A percentile compares a stretch with the other conserved stretches of the same genome.
These are phyloP conservation scores for Phengaris arion DNA, from an alignment of 2,888 invertebrate genomes.

Conservation along the genomic window DNA sequence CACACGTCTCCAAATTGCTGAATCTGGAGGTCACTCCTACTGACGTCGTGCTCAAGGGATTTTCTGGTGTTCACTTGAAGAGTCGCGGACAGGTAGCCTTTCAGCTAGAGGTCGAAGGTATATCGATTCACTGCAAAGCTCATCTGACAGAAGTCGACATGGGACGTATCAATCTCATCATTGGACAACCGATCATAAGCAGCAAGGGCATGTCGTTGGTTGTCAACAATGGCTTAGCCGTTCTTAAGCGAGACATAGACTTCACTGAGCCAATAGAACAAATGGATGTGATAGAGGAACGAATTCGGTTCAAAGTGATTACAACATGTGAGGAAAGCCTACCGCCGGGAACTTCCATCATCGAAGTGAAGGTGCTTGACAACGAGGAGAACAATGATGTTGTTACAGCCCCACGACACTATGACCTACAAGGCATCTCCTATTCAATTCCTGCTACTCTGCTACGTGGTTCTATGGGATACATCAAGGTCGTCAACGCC, in stretches of 20 bases:
- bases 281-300: not conserved
- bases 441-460: constrained; percentile 1
- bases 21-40: constrained; percentile 31
- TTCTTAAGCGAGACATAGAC: not conserved
- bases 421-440: constrained; percentile 19
- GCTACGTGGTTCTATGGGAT: constrained; percentile 11
- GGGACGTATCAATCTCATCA: constrained; percentile 37
- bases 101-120: constrained; percentile 36
- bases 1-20: not conserved
- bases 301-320: not conserved
- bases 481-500: not conserved
- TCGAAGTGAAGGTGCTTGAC: constrained; percentile 12
- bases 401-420: constrained; percentile 26
- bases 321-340: not conserved
- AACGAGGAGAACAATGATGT: constrained; percentile 28
- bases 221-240: not conserved
- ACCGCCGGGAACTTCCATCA: not conserved
- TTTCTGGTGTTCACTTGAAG: constrained; percentile 32
- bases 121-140: constrained; percentile 33
- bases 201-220: constrained; percentile 33
- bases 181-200: constrained; percentile 43
- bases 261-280: no score
- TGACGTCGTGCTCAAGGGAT: constrained; percentile 35
- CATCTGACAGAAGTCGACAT: constrained; percentile 36
- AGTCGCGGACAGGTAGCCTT: constrained; percentile 39